These are phyloP conservation scores for Galerucella nymphaeae DNA, from an alignment of 2,888 invertebrate genomes.

Conservation along the genomic window DNA sequence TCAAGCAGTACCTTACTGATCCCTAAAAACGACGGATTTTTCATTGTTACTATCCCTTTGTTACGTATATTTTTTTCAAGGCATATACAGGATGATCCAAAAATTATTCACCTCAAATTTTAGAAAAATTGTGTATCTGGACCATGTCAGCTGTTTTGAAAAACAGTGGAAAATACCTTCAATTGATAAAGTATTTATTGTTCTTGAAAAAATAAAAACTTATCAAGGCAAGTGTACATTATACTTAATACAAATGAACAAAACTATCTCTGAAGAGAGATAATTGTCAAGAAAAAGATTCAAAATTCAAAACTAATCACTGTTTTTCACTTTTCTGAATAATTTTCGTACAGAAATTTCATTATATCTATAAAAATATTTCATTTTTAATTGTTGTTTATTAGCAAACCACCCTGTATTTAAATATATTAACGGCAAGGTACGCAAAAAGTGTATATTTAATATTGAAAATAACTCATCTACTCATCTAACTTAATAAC, in stretches of 20 bases:
- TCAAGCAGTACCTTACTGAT: slow-evolving; percentile 52
- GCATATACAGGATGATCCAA: slow-evolving; percentile 26
- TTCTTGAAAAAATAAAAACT: not conserved
- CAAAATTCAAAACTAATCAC: too few species aligned
- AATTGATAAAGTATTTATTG: not conserved
- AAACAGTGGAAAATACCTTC: not conserved
- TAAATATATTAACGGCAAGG: slow-evolving; percentile 49
- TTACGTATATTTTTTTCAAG: slow-evolving; percentile 52
- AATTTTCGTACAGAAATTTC: not conserved
- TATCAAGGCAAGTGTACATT: not conserved
- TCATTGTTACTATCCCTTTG: slow-evolving; percentile 40
- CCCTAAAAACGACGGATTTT: slow-evolving; percentile 57
- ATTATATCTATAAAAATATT: not conserved
- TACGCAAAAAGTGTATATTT: slow-evolving; percentile 53
- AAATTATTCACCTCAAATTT: slow-evolving; percentile 15
- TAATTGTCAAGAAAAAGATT: not conserved
- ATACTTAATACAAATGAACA: not conserved
- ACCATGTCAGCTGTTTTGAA: too few species aligned
- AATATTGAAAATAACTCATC: slow-evolving; percentile 60
- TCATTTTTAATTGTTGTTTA: not conserved
- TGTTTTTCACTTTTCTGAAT: not conserved
- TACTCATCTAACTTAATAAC: slow-evolving; percentile 46
- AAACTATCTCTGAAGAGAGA: not conserved
- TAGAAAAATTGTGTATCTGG: too few species aligned
- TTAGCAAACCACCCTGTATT: slow-evolving; percentile 17